Conservation (phyloP, 2,888 invertebrate species). For the Macaria notata region DNA sequence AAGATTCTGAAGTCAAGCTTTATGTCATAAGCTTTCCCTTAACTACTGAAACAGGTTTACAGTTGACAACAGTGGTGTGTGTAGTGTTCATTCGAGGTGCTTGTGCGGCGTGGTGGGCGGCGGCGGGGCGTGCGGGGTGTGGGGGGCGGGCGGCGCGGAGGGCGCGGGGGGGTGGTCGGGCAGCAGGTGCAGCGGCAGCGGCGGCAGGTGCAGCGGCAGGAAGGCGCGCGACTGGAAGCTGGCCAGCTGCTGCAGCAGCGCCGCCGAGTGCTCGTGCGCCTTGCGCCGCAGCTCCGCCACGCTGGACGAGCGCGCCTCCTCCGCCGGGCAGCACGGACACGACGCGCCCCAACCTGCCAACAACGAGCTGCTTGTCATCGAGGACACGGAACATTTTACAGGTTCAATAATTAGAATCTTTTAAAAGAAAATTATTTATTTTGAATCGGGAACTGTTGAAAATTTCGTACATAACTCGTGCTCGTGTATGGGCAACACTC, state of each 20-base stretch:
- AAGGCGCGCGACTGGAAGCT: slow-evolving; percentile 84
- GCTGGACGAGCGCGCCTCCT: slow-evolving; percentile 91
- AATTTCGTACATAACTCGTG: too few relatives aligned
- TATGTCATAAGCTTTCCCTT: too few relatives aligned
- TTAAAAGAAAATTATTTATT: too few relatives aligned
- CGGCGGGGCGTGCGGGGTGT: slow-evolving; percentile 42
- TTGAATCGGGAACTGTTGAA: too few relatives aligned
- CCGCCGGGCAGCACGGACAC: slow-evolving; percentile 90
- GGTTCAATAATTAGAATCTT: too few relatives aligned
- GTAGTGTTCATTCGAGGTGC: slow-evolving; percentile 52
- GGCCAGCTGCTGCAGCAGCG: slow-evolving; percentile 88
- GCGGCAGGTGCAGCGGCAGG: slow-evolving; percentile 64
- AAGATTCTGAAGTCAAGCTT: too few relatives aligned
- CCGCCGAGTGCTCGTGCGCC: slow-evolving; percentile 97
- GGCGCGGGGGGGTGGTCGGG: slow-evolving; percentile 45
- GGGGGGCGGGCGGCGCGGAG: slow-evolving; percentile 36
- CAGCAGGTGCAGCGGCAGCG: slow-evolving; percentile 64
- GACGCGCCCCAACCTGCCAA: slow-evolving; percentile 87
- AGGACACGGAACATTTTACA: too few relatives aligned
- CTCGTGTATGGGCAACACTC: too few relatives aligned
- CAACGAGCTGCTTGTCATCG: too few relatives aligned
- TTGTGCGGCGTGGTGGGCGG: slow-evolving; percentile 55
- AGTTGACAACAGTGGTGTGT: too few relatives aligned
- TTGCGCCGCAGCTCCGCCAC: slow-evolving; percentile 95
- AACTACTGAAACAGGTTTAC: too few relatives aligned